Percentiles rank a stretch among this genome's conserved stretches.
Evolutionary conservation across 2,797 vertebrate species (phyloP).

Genomic region (Enteromius paludinosus): DNA sequence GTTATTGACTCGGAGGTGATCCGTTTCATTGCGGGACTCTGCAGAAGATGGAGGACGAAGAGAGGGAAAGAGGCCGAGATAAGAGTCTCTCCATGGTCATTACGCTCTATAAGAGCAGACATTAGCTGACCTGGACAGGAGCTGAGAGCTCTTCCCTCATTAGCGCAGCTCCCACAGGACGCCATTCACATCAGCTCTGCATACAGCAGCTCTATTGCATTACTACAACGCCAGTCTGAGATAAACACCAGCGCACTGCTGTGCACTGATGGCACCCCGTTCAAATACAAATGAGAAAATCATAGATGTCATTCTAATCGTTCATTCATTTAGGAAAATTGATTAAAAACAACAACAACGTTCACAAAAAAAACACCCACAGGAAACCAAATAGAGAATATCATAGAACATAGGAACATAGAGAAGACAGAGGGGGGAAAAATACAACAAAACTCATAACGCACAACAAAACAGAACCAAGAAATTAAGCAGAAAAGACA

Average conservation of each 20-base stretch:
- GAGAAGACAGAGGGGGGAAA: background rate
- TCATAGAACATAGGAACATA: background rate
- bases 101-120: slow-evolving; percentile 36
- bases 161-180: slow-evolving; percentile 37
- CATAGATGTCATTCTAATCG: background rate
- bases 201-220: slow-evolving; percentile 28
- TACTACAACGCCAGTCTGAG: slow-evolving; percentile 22
- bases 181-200: background rate
- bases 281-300: background rate
- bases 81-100: slow-evolving; percentile 26
- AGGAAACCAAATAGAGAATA: background rate
- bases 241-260: slow-evolving; percentile 1
- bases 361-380: no score
- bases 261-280: background rate
- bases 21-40: slow-evolving; percentile 11
- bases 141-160: slow-evolving; percentile 43
- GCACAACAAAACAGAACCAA: background rate
- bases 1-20: slow-evolving; percentile 22
- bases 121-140: slow-evolving; percentile 41
- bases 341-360: background rate
- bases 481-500: background rate
- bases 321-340: background rate
- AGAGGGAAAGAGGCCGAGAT: slow-evolving; percentile 9
- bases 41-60: slow-evolving; percentile 21
- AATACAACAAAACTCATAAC: background rate